Evolutionary conservation across 2,888 invertebrate genomes (phyloP).

Genomic region (Eristalinus aeneus): DNA sequence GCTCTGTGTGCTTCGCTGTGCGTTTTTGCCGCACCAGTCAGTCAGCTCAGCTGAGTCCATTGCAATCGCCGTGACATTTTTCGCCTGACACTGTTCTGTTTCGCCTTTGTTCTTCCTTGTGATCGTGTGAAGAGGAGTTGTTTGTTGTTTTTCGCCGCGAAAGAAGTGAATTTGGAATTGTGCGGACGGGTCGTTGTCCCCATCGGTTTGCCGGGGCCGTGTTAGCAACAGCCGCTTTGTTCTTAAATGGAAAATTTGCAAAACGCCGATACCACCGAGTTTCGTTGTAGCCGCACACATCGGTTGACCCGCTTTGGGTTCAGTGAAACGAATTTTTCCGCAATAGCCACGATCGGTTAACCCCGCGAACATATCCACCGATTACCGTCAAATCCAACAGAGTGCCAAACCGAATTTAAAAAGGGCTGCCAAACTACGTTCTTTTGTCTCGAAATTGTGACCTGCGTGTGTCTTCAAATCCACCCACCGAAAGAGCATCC

Average conservation of each 20-base stretch:
- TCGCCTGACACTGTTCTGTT: background rate
- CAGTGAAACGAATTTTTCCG: conserved; percentile 15
- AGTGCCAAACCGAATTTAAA: conserved; percentile 45
- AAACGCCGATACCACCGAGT: conserved; percentile 13
- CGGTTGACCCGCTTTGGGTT: conserved; percentile 6
- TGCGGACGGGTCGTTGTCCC: conserved; percentile 45
- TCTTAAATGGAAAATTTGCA: conserved; percentile 45
- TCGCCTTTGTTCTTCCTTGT: background rate
- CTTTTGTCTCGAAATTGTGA: background rate
- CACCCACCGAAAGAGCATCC: conserved; percentile 36
- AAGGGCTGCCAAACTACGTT: conserved; percentile 46
- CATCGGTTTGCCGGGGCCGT: background rate
- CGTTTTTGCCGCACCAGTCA: background rate
- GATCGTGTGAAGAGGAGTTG: conserved; percentile 1
- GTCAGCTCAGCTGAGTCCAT: background rate
- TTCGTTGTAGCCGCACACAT: background rate
- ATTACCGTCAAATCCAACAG: conserved; percentile 17
- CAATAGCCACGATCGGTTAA: conserved; percentile 22
- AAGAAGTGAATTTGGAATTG: background rate
- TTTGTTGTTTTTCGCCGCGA: background rate
- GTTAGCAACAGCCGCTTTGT: background rate
- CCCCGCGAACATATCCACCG: background rate
- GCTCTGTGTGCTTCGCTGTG: background rate
- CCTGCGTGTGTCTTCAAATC: conserved; percentile 4
- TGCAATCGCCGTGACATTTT: background rate